Conservation (phyloP, 2,888 invertebrate genomes). For the Acronicta psi region DNA sequence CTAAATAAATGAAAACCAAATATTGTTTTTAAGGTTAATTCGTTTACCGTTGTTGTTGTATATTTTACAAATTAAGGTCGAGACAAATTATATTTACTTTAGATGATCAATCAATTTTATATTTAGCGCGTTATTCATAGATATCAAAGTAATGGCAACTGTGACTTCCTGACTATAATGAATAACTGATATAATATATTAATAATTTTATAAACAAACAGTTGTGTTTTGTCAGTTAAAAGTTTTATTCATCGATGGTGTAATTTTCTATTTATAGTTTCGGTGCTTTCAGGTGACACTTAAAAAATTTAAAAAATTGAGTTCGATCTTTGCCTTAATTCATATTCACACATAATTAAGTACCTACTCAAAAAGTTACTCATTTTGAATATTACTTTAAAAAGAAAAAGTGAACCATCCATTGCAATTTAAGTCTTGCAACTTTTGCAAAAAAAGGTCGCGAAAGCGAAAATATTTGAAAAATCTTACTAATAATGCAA, state of each 20-base stretch:
- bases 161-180: conserved; percentile 22
- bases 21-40: conserved; percentile 1
- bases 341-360: no score
- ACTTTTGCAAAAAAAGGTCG: no score
- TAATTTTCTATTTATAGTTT: neutral
- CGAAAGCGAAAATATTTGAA: neutral
- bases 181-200: conserved; percentile 15
- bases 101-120: conserved; percentile 2
- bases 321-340: no score
- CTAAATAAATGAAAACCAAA: conserved; percentile 6
- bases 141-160: conserved; percentile 24
- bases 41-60: conserved; percentile 5
- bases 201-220: neutral
- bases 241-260: no score
- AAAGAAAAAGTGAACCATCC: no score
- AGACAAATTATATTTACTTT: conserved; percentile 1
- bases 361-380: no score
- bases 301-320: neutral
- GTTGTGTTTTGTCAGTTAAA: no score
- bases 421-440: no score
- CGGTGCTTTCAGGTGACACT: neutral
- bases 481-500: conserved; percentile 68
- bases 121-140: conserved; percentile 15
- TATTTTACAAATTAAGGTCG: neutral
- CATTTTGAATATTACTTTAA: no score